Evolutionary conservation across 30 jellyfish, hydroid and myxozoan genomes (phyloP).

Genomic region (Cassiopea xamachana): DNA sequence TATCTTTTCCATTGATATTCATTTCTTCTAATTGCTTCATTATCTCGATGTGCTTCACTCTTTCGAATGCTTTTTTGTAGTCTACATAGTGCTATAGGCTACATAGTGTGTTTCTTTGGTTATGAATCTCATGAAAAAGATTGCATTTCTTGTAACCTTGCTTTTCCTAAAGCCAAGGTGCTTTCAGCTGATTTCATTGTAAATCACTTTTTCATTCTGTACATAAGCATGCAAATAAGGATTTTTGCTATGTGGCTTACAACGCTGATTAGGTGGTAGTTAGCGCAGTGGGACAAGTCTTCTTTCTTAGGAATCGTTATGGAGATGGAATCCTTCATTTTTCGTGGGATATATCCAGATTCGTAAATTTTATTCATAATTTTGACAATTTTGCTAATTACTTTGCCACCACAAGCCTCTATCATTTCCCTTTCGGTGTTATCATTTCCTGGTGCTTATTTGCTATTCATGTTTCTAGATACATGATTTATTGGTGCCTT

Average conservation of each 20-base stretch:
- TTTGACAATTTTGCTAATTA: neutral
- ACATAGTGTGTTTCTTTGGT: neutral
- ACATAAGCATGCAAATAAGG: neutral
- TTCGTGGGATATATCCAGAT: constrained; percentile 1
- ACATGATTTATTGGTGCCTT: too few species aligned
- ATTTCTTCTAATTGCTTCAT: neutral
- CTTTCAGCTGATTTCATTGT: constrained; percentile 15
- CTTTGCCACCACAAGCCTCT: neutral
- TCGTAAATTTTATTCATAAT: constrained; percentile 12
- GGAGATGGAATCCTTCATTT: constrained; percentile 6
- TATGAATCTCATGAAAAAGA: neutral
- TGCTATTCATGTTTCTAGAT: neutral
- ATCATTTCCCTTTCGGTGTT: neutral
- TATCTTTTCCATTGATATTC: neutral
- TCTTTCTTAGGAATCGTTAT: constrained; percentile 27
- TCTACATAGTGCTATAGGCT: neutral
- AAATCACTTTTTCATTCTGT: neutral
- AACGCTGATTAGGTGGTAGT: neutral
- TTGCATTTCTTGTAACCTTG: neutral
- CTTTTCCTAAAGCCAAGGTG: neutral
- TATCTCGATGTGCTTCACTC: constrained; percentile 8
- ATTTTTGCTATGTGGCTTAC: neutral
- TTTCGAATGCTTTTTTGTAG: neutral
- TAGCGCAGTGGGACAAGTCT: neutral
- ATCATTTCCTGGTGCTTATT: constrained; percentile 17